phyloP scores from a whole-genome alignment of 2,888 invertebrate species.

The Sturmia bella region DNA sequence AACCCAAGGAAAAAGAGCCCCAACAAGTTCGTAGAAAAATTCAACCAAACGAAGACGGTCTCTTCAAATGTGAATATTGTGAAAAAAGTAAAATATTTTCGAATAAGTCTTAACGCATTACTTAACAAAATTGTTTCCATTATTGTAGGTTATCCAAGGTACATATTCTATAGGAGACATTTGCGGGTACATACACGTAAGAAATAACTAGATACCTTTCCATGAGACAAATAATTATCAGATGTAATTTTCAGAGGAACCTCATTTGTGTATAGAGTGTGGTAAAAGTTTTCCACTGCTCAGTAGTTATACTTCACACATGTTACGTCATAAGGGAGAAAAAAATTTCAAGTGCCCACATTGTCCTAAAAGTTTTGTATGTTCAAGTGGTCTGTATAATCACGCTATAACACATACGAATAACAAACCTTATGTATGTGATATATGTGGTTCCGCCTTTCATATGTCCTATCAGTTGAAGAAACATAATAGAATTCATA shows the following conservation, averaged over 20 bases:
- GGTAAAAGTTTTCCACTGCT: constrained; percentile 56
- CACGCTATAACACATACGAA: constrained; percentile 60
- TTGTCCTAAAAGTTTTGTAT: constrained; percentile 63
- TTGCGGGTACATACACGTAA: constrained; percentile 49
- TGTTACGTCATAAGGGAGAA: constrained; percentile 58
- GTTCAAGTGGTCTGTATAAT: constrained; percentile 58
- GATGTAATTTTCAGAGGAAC: constrained; percentile 18
- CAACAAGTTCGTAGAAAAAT: background rate
- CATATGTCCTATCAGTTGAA: constrained; percentile 58
- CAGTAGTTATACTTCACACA: constrained; percentile 51
- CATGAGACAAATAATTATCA: no score
- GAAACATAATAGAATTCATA: constrained; percentile 63
- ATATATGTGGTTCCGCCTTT: constrained; percentile 60
- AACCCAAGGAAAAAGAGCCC: no score
- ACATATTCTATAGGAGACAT: constrained; percentile 35
- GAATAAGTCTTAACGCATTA: background rate
- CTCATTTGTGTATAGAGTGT: constrained; percentile 60
- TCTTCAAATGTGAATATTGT: constrained; percentile 55
- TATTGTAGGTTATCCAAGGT: constrained; percentile 6
- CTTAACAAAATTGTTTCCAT: background rate
- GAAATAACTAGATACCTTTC: background rate
- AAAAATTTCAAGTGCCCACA: constrained; percentile 56
- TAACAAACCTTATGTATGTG: constrained; percentile 56
- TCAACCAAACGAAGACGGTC: background rate
- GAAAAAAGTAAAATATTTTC: constrained; percentile 48